These are phyloP conservation scores for Albula goreensis DNA, from an alignment of 2,113 vertebrate species.

Conservation along the genomic window DNA sequence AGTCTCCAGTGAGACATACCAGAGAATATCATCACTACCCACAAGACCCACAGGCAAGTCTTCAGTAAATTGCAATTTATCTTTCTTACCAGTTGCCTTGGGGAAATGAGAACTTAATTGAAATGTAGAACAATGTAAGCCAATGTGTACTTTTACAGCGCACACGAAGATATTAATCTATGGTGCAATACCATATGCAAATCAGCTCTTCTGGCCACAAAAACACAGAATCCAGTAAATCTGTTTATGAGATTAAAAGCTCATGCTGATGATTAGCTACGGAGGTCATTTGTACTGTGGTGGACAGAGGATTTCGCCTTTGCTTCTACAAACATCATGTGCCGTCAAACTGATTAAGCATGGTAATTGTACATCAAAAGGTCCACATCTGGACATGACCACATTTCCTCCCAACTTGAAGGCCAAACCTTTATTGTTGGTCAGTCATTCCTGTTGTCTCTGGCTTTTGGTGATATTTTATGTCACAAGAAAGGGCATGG, in stretches of 20 bases:
- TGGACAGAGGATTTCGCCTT: background rate
- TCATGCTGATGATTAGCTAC: background rate
- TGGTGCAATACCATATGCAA: too few relatives aligned
- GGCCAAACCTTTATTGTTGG: background rate
- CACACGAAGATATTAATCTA: too few relatives aligned
- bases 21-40: background rate
- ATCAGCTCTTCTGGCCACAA: background rate
- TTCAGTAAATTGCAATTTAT: slow-evolving; percentile 32
- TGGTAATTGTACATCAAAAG: background rate
- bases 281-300: background rate
- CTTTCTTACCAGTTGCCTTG: background rate
- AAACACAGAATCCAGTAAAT: background rate
- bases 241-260: background rate
- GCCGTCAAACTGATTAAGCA: background rate
- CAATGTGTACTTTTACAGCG: too few relatives aligned
- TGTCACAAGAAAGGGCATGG: background rate
- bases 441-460: background rate
- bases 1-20: background rate
- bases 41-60: background rate
- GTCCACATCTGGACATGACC: background rate
- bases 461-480: background rate
- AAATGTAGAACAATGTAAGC: too few relatives aligned
- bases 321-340: background rate
- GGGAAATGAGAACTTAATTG: background rate
- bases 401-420: background rate